Conservation (phyloP, 2,113 vertebrate genomes). For the Cromileptes altivelis region DNA sequence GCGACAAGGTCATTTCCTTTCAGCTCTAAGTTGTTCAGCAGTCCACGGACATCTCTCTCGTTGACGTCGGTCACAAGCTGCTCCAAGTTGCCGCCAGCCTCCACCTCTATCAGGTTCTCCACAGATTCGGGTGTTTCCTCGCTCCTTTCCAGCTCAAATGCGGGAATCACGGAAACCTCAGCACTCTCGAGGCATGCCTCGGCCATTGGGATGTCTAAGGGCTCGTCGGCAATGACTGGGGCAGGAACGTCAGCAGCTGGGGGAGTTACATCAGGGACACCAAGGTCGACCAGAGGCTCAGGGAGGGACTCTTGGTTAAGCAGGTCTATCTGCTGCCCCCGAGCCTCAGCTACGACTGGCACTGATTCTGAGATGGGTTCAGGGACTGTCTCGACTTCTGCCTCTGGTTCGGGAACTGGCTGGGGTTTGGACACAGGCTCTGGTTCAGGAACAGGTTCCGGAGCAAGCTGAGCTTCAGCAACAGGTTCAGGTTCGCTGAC, state of each 20-base stretch:
- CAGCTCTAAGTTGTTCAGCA: conserved; percentile 63
- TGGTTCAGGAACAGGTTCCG: conserved; percentile 10
- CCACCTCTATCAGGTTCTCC: conserved; percentile 28
- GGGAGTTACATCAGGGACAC: conserved; percentile 13
- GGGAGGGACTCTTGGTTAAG: conserved; percentile 50
- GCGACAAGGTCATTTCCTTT: conserved; percentile 60
- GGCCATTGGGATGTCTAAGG: conserved; percentile 11
- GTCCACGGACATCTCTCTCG: conserved; percentile 52
- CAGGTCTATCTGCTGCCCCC: conserved; percentile 39
- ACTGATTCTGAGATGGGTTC: conserved; percentile 26
- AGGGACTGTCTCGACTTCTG: conserved; percentile 16
- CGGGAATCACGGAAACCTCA: conserved; percentile 30
- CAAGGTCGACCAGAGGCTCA: conserved; percentile 55
- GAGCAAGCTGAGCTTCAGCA: neutral
- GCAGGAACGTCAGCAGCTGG: conserved; percentile 14
- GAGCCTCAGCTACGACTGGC: conserved; percentile 1
- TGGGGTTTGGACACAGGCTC: conserved; percentile 20
- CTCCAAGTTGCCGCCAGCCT: conserved; percentile 47
- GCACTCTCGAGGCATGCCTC: conserved; percentile 18
- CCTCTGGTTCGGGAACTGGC: conserved; percentile 16
- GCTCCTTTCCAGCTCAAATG: conserved; percentile 33
- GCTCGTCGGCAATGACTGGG: conserved; percentile 19
- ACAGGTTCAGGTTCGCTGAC: neutral
- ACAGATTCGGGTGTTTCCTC: conserved; percentile 43
- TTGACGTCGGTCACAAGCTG: conserved; percentile 52